A percentile compares a stretch with the other conserved stretches of the same genome.
Conservation (phyloP, 2,797 vertebrate genomes). For the Sebastes variabilis region DNA sequence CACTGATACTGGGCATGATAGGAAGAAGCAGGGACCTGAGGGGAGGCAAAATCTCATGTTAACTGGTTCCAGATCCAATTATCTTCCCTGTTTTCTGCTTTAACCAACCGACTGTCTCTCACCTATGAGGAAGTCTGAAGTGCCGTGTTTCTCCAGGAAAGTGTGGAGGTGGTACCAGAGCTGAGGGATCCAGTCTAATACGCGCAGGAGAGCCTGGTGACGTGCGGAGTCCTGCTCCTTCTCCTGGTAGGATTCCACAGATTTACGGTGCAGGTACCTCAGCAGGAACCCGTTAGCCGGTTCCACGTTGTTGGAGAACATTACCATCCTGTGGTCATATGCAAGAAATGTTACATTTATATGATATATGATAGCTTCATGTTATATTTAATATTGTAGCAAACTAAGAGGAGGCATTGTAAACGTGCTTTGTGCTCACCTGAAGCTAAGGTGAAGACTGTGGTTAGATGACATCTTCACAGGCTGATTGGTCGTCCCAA, state of each 20-base stretch:
- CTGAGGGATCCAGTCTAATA: constrained; percentile 96
- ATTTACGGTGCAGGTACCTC: constrained; percentile 94
- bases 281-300: constrained; percentile 94
- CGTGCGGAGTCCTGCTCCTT: constrained; percentile 81
- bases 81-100: not conserved
- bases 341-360: not conserved
- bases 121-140: constrained; percentile 98
- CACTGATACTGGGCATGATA: constrained; percentile 94
- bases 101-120: constrained; percentile 1
- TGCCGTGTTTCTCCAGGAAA: constrained; percentile 98
- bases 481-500: constrained; percentile 96
- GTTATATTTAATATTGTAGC: not conserved
- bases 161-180: constrained; percentile 98
- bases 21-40: constrained; percentile 95
- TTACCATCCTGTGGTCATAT: constrained; percentile 89
- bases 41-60: not conserved
- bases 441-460: constrained; percentile 96
- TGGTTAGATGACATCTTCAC: constrained; percentile 96
- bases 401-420: not conserved
- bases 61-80: not conserved
- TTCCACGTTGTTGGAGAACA: constrained; percentile 97
- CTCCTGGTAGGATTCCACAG: constrained; percentile 85
- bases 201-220: constrained; percentile 86
- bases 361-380: not conserved
- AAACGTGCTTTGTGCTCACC: constrained; percentile 74